Conservation (phyloP, 2,797 vertebrate genomes). For the Choloepus didactylus region DNA sequence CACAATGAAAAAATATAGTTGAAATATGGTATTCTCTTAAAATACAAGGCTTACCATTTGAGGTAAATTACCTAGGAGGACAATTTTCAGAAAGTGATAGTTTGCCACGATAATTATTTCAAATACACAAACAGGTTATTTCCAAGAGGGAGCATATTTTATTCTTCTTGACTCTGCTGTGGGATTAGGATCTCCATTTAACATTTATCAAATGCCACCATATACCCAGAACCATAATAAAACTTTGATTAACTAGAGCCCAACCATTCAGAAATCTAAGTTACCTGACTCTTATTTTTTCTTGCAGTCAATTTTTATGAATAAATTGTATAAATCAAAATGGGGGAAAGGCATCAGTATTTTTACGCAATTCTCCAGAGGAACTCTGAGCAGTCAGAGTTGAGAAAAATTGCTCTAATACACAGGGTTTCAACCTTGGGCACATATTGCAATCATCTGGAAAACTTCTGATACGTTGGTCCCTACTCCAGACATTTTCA, state of each 20-base stretch:
- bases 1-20: slow-evolving; percentile 24
- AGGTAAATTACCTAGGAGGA: slow-evolving; percentile 60
- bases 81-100: slow-evolving; percentile 67
- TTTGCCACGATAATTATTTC: slow-evolving; percentile 71
- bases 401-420: neutral
- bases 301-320: slow-evolving; percentile 9
- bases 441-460: neutral
- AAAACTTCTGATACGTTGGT: neutral
- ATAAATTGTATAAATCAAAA: slow-evolving; percentile 40
- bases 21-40: slow-evolving; percentile 64
- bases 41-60: slow-evolving; percentile 55
- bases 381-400: neutral
- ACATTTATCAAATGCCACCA: slow-evolving; percentile 35
- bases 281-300: neutral
- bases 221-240: slow-evolving; percentile 45
- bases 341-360: neutral
- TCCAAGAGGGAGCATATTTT: slow-evolving; percentile 58
- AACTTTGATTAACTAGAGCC: slow-evolving; percentile 54
- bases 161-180: slow-evolving; percentile 3
- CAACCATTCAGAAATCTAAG: slow-evolving; percentile 50
- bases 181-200: slow-evolving; percentile 43
- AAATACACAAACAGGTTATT: slow-evolving; percentile 56
- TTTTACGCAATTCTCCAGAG: neutral
- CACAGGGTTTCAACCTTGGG: neutral
- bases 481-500: neutral